Conservation (phyloP, 2,797 vertebrate genomes). For the Tauraco hartlaubi region DNA sequence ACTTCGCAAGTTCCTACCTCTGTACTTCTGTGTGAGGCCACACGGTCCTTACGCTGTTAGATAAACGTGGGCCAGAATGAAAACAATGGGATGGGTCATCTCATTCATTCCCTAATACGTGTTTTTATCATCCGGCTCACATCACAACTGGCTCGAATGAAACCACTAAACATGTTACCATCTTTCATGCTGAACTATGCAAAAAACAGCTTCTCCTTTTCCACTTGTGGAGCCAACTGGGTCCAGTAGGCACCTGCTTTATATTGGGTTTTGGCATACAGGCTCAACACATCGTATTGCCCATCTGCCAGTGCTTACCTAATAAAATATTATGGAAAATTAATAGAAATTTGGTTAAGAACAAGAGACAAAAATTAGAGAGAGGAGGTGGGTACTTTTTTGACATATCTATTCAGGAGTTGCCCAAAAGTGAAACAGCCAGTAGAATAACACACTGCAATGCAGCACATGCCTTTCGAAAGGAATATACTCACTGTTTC, state of each 20-base stretch:
- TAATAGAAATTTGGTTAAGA: background rate
- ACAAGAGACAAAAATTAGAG: background rate
- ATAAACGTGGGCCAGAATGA: background rate
- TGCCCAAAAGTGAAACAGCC: background rate
- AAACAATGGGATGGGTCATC: background rate
- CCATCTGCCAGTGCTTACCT: background rate
- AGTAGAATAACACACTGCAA: background rate
- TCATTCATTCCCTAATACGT: background rate
- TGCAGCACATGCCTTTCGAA: background rate
- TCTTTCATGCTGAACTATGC: background rate
- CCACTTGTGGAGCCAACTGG: background rate
- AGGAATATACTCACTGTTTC: conserved; percentile 90
- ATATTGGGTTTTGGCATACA: background rate
- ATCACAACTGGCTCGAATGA: background rate
- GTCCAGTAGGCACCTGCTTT: background rate
- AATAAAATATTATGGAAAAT: background rate
- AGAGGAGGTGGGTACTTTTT: background rate
- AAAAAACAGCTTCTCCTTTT: background rate
- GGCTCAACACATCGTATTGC: background rate
- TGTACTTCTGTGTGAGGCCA: background rate
- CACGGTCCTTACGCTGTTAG: background rate
- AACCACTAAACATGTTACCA: background rate
- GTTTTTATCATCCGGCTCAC: background rate
- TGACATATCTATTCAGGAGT: background rate
- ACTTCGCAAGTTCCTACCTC: background rate